A percentile compares a stretch with the other conserved stretches of the same genome.
phyloP scores from a whole-genome alignment of 2,113 vertebrate species.

The Coracopsis vasa region DNA sequence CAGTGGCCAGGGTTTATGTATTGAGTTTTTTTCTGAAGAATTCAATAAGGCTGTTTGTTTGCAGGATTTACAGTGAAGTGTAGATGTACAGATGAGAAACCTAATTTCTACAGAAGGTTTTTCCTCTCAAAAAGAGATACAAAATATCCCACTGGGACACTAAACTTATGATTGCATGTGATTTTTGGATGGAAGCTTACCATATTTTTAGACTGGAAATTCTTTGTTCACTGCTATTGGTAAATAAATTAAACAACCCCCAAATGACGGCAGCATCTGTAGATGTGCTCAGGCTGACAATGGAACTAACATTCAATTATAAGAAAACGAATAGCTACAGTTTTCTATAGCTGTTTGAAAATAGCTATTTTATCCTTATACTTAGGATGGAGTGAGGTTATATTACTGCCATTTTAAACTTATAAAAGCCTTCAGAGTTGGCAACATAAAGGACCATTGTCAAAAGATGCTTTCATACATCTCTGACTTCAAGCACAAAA shows the following conservation, averaged over 20 bases:
- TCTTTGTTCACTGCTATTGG: constrained; percentile 36
- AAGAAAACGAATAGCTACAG: constrained; percentile 43
- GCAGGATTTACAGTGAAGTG: constrained; percentile 4
- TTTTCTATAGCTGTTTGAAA: constrained; percentile 39
- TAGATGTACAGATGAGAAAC: neutral
- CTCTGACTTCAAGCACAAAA: neutral
- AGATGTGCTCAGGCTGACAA: constrained; percentile 45
- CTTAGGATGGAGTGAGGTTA: neutral
- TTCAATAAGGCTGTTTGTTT: constrained; percentile 16
- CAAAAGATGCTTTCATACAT: neutral
- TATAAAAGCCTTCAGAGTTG: neutral
- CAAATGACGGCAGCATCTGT: neutral
- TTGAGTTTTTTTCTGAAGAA: neutral
- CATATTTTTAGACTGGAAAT: constrained; percentile 24
- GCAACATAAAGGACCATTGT: constrained; percentile 12
- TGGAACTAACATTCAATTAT: constrained; percentile 31
- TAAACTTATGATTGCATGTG: constrained; percentile 17
- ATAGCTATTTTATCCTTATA: constrained; percentile 24
- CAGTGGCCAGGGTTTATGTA: neutral
- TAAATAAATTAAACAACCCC: constrained; percentile 52
- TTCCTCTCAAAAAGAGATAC: neutral
- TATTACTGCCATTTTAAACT: constrained; percentile 6
- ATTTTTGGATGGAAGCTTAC: constrained; percentile 21
- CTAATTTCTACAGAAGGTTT: neutral
- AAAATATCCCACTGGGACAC: constrained; percentile 8